These are phyloP conservation scores for Tenthredo scrophulariae DNA, from an alignment of 2,888 invertebrate genomes.

Conservation along the genomic window DNA sequence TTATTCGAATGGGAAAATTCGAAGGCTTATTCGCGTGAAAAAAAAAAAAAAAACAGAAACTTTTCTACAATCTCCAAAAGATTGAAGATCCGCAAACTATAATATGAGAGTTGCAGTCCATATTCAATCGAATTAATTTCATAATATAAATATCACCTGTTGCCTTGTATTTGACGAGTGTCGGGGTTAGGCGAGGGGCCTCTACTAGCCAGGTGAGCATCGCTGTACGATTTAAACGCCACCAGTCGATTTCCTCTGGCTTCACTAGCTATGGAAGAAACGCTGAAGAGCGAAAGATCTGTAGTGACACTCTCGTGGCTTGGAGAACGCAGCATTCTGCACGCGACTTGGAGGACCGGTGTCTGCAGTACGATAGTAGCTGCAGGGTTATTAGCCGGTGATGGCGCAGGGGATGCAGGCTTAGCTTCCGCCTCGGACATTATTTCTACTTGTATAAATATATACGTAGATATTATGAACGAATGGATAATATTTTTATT, in stretches of 20 bases:
- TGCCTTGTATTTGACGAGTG: constrained; percentile 74
- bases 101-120: neutral
- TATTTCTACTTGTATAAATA: constrained; percentile 4
- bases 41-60: too few relatives aligned
- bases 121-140: neutral
- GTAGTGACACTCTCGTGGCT: constrained; percentile 92
- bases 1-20: too few relatives aligned
- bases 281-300: constrained; percentile 89
- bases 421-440: constrained; percentile 72
- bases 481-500: neutral
- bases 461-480: neutral
- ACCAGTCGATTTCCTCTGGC: constrained; percentile 77
- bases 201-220: constrained; percentile 79
- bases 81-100: neutral
- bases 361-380: constrained; percentile 73
- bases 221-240: constrained; percentile 80
- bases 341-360: constrained; percentile 80
- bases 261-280: constrained; percentile 84
- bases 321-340: constrained; percentile 87
- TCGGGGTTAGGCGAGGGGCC: constrained; percentile 89
- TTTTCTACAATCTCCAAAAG: neutral
- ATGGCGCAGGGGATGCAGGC: constrained; percentile 66
- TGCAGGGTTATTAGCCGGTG: constrained; percentile 45
- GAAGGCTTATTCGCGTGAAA: too few relatives aligned
- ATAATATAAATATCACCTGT: constrained; percentile 66